A percentile compares a stretch with the other conserved stretches of the same genome.
Conservation (phyloP, 2,113 vertebrate genomes). For the Camarhynchus parvulus region DNA sequence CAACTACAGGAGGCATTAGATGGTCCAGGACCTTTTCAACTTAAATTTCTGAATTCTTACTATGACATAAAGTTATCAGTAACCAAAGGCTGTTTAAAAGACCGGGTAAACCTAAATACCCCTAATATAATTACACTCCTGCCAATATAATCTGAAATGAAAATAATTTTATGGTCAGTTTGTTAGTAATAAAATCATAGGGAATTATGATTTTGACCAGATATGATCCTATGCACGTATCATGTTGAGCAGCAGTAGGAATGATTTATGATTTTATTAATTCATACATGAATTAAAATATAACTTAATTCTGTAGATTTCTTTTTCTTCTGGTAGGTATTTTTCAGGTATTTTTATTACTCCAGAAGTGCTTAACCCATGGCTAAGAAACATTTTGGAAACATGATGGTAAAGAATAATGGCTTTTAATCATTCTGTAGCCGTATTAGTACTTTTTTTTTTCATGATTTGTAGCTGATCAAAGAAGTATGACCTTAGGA, state of each 20-base stretch:
- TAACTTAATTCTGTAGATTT: background rate
- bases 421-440: background rate
- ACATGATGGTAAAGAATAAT: background rate
- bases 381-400: background rate
- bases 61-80: background rate
- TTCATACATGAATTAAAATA: background rate
- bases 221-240: accelerated
- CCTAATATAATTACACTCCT: background rate
- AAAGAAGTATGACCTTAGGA: background rate
- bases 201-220: background rate
- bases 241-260: background rate
- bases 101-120: background rate
- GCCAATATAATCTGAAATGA: background rate
- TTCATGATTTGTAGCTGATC: background rate
- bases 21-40: background rate
- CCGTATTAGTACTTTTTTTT: background rate
- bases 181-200: background rate
- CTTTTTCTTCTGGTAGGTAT: background rate
- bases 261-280: background rate
- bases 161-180: background rate
- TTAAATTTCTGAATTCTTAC: background rate
- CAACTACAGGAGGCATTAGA: background rate
- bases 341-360: background rate
- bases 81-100: accelerated
- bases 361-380: background rate